These are phyloP conservation scores for Oncopodura yosiiana DNA, from an alignment of 1,140 invertebrate species.

Conservation along the genomic window DNA sequence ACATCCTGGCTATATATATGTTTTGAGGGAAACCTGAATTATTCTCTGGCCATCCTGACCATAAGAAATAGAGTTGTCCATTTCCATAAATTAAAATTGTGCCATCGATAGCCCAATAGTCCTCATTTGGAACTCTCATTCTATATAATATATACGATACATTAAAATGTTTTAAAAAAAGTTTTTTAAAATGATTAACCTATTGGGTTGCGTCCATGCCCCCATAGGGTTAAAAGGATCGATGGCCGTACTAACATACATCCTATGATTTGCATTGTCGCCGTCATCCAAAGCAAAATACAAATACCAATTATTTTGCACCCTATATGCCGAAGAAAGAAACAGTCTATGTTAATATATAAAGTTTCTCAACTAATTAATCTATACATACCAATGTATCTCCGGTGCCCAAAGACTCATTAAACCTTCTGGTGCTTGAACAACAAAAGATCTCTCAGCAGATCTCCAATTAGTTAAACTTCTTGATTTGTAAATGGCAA, in stretches of 20 bases:
- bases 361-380: too few species aligned
- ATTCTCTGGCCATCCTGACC: slow-evolving; percentile 30
- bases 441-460: slow-evolving; percentile 15
- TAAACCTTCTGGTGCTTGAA: slow-evolving; percentile 7
- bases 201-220: too few species aligned
- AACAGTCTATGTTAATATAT: too few species aligned
- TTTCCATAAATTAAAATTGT: slow-evolving; percentile 26
- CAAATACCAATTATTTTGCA: slow-evolving; percentile 26
- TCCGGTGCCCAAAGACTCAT: slow-evolving; percentile 29
- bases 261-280: slow-evolving; percentile 32
- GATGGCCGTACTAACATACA: slow-evolving; percentile 22
- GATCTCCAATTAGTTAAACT: slow-evolving; percentile 36
- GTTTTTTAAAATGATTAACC: too few species aligned
- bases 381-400: slow-evolving; percentile 24
- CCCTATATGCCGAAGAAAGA: too few species aligned
- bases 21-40: slow-evolving; percentile 31
- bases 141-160: neutral
- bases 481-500: slow-evolving; percentile 42
- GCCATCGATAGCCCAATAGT: slow-evolving; percentile 32
- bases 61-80: slow-evolving; percentile 29
- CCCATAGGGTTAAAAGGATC: slow-evolving; percentile 27
- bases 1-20: slow-evolving; percentile 30
- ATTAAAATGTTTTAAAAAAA: neutral
- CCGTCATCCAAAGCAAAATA: slow-evolving; percentile 30
- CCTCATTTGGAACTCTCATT: slow-evolving; percentile 18